phyloP scores from a whole-genome alignment of 2,888 invertebrate genomes.

The Ferdinandea cuprea region DNA sequence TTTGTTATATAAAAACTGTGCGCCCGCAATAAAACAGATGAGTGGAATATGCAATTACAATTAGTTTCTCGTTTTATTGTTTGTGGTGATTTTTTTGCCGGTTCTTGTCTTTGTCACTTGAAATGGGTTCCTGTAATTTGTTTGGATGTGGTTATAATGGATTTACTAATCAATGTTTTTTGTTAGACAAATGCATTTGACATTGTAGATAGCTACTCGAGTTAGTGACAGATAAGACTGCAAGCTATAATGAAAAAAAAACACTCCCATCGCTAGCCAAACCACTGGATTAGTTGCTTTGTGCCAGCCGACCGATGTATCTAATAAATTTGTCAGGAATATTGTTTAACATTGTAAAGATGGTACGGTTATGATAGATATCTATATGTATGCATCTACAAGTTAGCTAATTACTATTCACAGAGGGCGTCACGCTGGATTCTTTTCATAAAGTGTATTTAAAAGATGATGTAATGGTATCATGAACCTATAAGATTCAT shows the following conservation, averaged over 20 bases:
- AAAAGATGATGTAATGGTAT: constrained; percentile 61
- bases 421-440: constrained; percentile 72
- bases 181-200: constrained; percentile 57
- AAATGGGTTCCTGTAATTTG: constrained; percentile 36
- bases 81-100: neutral
- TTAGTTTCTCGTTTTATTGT: constrained; percentile 40
- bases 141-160: constrained; percentile 34
- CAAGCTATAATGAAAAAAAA: neutral
- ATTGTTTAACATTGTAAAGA: constrained; percentile 20
- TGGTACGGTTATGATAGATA: constrained; percentile 14
- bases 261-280: neutral
- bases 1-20: constrained; percentile 47
- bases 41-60: constrained; percentile 59
- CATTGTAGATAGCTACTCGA: constrained; percentile 12
- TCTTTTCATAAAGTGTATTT: constrained; percentile 59
- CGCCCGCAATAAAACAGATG: constrained; percentile 28
- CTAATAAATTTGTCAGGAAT: constrained; percentile 64
- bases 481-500: constrained; percentile 54
- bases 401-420: constrained; percentile 59
- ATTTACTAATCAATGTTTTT: constrained; percentile 53
- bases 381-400: constrained; percentile 40
- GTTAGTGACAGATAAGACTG: neutral
- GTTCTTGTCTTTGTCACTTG: constrained; percentile 6
- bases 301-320: neutral
- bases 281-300: neutral